These are phyloP conservation scores for Carollia perspicillata DNA, from an alignment of 2,113 vertebrate species.

Conservation along the genomic window DNA sequence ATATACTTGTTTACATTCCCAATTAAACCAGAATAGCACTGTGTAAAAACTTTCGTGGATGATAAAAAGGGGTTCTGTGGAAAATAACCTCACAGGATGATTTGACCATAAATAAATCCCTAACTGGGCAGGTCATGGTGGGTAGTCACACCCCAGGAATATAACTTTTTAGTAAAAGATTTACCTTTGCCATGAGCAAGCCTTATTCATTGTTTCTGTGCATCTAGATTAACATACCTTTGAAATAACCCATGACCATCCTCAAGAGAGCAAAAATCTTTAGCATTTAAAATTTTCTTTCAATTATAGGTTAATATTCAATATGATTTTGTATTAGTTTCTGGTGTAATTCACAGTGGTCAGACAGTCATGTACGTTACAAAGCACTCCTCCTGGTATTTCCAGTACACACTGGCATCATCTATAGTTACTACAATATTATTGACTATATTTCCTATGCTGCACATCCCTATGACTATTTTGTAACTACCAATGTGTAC, in stretches of 20 bases:
- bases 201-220: background rate
- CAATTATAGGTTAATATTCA: background rate
- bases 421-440: too few species aligned
- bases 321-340: background rate
- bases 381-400: too few species aligned
- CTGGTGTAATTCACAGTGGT: too few species aligned
- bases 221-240: background rate
- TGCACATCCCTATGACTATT: background rate
- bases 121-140: background rate
- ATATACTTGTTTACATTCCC: conserved; percentile 15
- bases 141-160: background rate
- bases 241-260: background rate
- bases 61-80: background rate
- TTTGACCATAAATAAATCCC: background rate
- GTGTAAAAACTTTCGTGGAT: background rate
- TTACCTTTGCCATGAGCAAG: background rate
- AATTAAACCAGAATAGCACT: conserved; percentile 27
- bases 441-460: too few species aligned
- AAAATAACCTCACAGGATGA: background rate
- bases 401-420: too few species aligned
- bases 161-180: background rate
- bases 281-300: background rate
- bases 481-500: background rate
- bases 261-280: background rate
- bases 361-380: too few species aligned